These are phyloP conservation scores for Hydrophis major DNA, from an alignment of 2,797 vertebrate species.

Conservation along the genomic window DNA sequence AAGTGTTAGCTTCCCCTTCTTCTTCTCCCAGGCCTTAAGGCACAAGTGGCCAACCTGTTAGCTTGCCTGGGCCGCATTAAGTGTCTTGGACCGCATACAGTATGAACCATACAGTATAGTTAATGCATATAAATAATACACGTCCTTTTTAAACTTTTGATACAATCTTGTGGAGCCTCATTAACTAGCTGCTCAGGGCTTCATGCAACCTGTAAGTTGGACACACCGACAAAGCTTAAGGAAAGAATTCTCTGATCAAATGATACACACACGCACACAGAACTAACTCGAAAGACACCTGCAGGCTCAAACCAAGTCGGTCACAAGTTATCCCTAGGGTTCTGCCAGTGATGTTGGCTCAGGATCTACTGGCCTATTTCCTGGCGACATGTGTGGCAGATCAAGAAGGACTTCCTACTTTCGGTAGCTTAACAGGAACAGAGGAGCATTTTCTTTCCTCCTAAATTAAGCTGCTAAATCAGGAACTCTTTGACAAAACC, in stretches of 20 bases:
- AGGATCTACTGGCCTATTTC: neutral
- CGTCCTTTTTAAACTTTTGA: neutral
- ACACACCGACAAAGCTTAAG: neutral
- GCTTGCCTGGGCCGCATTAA: neutral
- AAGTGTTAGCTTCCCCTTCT: neutral
- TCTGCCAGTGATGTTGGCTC: neutral
- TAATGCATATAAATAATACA: neutral
- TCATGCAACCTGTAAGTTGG: neutral
- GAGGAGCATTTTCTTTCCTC: neutral
- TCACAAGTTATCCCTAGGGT: neutral
- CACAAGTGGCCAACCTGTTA: neutral
- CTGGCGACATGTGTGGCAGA: neutral
- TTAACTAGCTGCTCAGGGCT: neutral
- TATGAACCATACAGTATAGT: neutral
- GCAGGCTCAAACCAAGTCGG: neutral
- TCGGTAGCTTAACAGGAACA: neutral
- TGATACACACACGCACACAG: no score
- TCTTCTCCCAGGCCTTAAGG: neutral
- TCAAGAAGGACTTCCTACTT: neutral
- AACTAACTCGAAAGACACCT: neutral
- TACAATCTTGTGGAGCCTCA: neutral
- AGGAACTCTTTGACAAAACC: neutral
- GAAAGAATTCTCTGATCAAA: neutral
- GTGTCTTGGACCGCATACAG: neutral
- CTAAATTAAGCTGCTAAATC: neutral